Evolutionary conservation across 2,113 vertebrate genomes (phyloP), one percentile per base, ranked within the genome.

Genomic region (Labrus mixtus): DNA sequence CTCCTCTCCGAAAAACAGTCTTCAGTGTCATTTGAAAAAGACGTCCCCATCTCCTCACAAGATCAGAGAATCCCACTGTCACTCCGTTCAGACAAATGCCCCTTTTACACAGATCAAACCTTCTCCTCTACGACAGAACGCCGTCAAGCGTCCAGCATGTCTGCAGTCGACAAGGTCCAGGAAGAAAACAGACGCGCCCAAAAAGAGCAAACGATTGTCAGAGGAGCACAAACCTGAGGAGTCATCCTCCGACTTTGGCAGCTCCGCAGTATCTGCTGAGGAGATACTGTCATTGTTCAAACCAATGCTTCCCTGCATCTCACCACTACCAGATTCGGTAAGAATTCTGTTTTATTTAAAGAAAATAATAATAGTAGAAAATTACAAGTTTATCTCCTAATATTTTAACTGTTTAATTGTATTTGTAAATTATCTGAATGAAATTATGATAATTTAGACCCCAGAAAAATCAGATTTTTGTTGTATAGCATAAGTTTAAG

Each of bases 281-380:
- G 87, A 45, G 55, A 83, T 72, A 33, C 62, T 64, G 65, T 83
- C 95, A 2, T 95, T 95, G 90, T 95, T 95, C 76, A 95, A 73
- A 55, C 95, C 95, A 33, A 84, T 98, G 9, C 96, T 92, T 23
- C 91, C 95, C 66, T 94, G 95, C 0, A 78, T 99, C 59, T 99
- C 98, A 57, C 98, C 98, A 0, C 46, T 99, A 76, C 85, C 74
- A 33, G 82, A 89, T 39, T 88, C 48, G 82, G 90, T 91, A 29
- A 90, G 83, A 75, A 66, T 43, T 22, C 19, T 4, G 12, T 15
- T 15, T 4, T 37, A n/a, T n/a, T n/a, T n/a, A n/a, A n/a, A n/a
- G n/a, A n/a, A n/a, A n/a, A n/a, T n/a, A n/a, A n/a, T n/a, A n/a
- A n/a, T n/a, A n/a, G n/a, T n/a, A n/a, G n/a, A n/a, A n/a, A n/a